Conservation (phyloP, 1,140 invertebrate species). For the Caenorhabditis tropicalis region DNA sequence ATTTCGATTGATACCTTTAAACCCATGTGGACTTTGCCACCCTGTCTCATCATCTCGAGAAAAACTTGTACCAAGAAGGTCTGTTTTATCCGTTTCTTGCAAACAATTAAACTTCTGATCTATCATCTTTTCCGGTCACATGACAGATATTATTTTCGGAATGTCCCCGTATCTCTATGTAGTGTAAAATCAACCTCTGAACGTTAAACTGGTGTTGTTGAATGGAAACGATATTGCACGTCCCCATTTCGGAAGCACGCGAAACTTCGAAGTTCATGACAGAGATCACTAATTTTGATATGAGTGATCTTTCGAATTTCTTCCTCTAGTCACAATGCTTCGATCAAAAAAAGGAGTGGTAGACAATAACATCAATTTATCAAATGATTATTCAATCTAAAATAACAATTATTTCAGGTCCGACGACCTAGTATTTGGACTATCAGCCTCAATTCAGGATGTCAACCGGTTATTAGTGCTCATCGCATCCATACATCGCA, state of each 20-base stretch:
- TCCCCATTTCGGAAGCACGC: slow-evolving; percentile 5
- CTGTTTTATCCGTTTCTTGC: neutral
- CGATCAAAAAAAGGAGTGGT: neutral
- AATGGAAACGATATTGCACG: slow-evolving; percentile 25
- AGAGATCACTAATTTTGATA: neutral
- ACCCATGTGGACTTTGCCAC: neutral
- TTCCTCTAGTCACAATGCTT: neutral
- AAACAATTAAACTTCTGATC: slow-evolving; percentile 25
- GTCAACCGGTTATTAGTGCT: slow-evolving; percentile 13
- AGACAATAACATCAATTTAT: neutral
- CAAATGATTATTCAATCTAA: neutral
- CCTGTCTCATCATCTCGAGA: neutral
- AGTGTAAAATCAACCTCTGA: neutral
- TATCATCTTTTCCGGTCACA: slow-evolving; percentile 33
- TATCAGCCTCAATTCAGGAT: neutral
- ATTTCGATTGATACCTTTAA: neutral
- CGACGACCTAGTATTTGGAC: slow-evolving; percentile 12
- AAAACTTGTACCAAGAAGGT: neutral
- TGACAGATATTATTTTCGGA: neutral
- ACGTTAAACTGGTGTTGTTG: neutral
- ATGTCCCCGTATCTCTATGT: slow-evolving; percentile 13
- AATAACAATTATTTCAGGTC: neutral
- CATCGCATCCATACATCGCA: slow-evolving; percentile 20
- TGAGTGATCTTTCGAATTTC: slow-evolving; percentile 19
- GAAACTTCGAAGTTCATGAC: neutral